Percentiles rank a stretch among this genome's conserved stretches.
Conservation (phyloP, 2,113 vertebrate species). For the Bufo bufo region DNA sequence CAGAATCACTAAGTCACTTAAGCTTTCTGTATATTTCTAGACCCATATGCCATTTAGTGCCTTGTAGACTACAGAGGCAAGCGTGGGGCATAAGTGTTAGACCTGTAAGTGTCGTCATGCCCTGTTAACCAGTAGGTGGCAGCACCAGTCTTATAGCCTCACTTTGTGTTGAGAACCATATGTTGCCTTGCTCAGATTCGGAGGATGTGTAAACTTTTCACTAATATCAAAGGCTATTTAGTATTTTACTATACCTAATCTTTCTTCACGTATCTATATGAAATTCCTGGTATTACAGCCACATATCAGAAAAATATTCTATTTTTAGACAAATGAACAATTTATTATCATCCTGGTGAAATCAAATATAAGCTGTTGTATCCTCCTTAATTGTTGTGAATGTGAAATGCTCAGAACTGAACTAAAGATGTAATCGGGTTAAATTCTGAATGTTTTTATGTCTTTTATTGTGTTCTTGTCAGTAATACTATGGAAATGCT, state of each 20-base stretch:
- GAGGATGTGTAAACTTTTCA: conserved; percentile 33
- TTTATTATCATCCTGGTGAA: conserved; percentile 68
- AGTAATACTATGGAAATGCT: conserved; percentile 71
- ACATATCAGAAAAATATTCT: conserved; percentile 63
- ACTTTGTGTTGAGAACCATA: background rate
- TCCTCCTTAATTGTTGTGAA: conserved; percentile 68
- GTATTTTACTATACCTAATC: conserved; percentile 68
- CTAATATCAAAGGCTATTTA: conserved; percentile 66
- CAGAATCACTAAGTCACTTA: background rate
- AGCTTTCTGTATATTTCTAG: background rate
- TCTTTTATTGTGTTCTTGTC: conserved; percentile 72
- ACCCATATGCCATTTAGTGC: too few species aligned
- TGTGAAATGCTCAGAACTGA: conserved; percentile 81
- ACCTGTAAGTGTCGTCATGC: background rate
- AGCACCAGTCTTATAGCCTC: background rate
- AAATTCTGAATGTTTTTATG: conserved; percentile 76
- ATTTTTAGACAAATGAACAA: conserved; percentile 73
- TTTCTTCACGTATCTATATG: conserved; percentile 66
- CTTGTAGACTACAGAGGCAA: background rate
- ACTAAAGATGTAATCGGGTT: conserved; percentile 81
- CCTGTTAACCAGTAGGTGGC: background rate
- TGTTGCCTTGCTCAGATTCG: background rate
- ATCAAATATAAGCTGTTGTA: conserved; percentile 68
- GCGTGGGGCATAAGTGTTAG: background rate
- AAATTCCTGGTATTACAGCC: conserved; percentile 69